Conservation (phyloP, 2,113 vertebrate genomes). For the Odontesthes bonariensis region DNA sequence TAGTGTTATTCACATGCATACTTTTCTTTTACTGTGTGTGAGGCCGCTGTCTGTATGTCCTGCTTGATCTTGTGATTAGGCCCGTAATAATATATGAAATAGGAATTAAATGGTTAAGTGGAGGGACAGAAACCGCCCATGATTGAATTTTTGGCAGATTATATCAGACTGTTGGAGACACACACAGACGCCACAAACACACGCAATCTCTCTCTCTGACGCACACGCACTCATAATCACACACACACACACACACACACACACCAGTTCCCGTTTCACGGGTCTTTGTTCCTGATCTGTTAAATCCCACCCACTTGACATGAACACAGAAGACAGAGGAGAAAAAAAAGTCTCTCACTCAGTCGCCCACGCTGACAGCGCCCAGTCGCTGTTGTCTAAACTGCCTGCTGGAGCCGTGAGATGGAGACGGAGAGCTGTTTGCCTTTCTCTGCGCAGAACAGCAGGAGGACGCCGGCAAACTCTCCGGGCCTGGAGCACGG, state of each 20-base stretch:
- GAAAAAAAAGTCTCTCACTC: conserved; percentile 60
- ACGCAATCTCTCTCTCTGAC: conserved; percentile 6
- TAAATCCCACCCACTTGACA: conserved; percentile 86
- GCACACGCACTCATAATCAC: conserved; percentile 10
- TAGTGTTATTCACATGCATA: no score
- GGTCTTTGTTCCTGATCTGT: conserved; percentile 84
- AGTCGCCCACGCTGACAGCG: conserved; percentile 64
- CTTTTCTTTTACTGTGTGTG: neutral
- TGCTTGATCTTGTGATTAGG: conserved; percentile 64
- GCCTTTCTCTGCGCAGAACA: conserved; percentile 82
- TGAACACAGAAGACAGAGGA: conserved; percentile 61
- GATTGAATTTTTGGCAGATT: conserved; percentile 82
- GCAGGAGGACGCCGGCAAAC: conserved; percentile 75
- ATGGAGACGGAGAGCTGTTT: conserved; percentile 88
- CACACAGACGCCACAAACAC: neutral
- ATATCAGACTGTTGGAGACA: conserved; percentile 73
- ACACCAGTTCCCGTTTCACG: conserved; percentile 69
- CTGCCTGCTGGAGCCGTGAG: conserved; percentile 64
- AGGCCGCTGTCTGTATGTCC: conserved; percentile 19
- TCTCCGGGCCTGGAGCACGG: conserved; percentile 78
- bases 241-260: neutral
- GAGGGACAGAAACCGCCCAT: conserved; percentile 73
- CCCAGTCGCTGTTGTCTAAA: conserved; percentile 65
- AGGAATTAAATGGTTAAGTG: conserved; percentile 82
- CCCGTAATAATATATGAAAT: conserved; percentile 61